Evolutionary conservation across 37 sponge, comb jelly and placozoan species (phyloP).

Genomic region (Amphimedon queenslandica): DNA sequence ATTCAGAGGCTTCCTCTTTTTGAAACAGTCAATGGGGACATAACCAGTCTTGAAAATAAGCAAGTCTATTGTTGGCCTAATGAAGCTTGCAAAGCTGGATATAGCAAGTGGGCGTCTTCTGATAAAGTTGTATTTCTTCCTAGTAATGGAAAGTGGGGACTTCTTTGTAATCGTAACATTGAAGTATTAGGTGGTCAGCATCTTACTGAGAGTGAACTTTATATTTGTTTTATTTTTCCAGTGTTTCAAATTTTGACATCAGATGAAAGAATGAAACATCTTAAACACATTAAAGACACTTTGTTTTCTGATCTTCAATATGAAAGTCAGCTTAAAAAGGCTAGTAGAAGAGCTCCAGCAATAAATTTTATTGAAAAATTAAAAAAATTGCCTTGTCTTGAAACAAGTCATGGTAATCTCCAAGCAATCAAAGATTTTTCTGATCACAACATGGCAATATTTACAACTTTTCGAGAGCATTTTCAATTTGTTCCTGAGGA

Average conservation of each 20-base stretch:
- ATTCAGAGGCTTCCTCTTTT: slow-evolving; percentile 37
- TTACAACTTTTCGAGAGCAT: slow-evolving; percentile 10
- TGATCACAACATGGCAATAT: slow-evolving; percentile 16
- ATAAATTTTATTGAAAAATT: not conserved
- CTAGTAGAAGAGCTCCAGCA: too few relatives aligned
- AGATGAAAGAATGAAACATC: slow-evolving; percentile 31
- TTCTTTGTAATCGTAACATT: not conserved
- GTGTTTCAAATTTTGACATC: slow-evolving; percentile 15
- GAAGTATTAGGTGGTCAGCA: not conserved
- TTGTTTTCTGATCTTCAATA: not conserved
- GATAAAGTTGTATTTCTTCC: slow-evolving; percentile 26
- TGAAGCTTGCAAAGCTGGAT: slow-evolving; percentile 5
- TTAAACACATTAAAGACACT: slow-evolving; percentile 39
- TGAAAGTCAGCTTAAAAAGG: not conserved
- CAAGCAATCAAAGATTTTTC: slow-evolving; percentile 16
- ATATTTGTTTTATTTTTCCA: slow-evolving; percentile 31
- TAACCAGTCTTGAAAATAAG: not conserved
- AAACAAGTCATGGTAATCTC: not conserved
- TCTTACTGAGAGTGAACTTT: slow-evolving; percentile 20
- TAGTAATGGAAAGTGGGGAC: slow-evolving; percentile 18
- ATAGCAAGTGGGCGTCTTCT: slow-evolving; percentile 17
- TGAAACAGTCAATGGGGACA: slow-evolving; percentile 12
- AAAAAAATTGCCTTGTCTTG: not conserved
- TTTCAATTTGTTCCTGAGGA: slow-evolving; percentile 5
- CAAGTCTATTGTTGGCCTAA: slow-evolving; percentile 30